phyloP scores from a whole-genome alignment of 2,113 vertebrate species.

The Coptodon bakossiorum region DNA sequence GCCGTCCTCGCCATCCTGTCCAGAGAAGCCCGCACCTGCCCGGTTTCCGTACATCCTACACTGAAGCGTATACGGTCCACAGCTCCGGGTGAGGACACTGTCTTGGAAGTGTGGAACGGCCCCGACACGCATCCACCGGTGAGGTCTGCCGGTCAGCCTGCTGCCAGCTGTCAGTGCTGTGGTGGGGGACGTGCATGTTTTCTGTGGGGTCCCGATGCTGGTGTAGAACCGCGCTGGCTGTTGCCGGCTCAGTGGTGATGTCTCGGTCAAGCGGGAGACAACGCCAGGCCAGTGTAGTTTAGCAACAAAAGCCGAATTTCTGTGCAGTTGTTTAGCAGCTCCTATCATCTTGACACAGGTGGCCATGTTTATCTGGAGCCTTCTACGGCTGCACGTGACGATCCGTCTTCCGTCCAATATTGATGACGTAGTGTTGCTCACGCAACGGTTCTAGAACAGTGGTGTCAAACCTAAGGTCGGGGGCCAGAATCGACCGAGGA shows the following conservation, averaged over 20 bases:
- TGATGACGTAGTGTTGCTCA: slow-evolving; percentile 36
- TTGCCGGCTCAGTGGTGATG: not conserved
- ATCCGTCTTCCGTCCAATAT: slow-evolving; percentile 15
- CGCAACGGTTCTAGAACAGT: not conserved
- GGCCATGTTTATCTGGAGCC: slow-evolving; percentile 67
- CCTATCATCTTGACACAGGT: slow-evolving; percentile 54
- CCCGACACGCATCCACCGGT: slow-evolving; percentile 40
- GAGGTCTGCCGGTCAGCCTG: not conserved
- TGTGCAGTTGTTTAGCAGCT: slow-evolving; percentile 25
- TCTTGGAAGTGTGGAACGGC: not conserved
- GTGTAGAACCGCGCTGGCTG: slow-evolving; percentile 1
- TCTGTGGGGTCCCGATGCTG: not conserved
- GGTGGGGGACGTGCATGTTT: not conserved
- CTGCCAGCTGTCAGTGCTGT: not conserved
- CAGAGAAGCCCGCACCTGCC: slow-evolving; percentile 53
- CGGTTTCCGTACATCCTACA: slow-evolving; percentile 56
- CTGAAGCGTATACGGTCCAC: not conserved
- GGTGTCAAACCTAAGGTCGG: not conserved
- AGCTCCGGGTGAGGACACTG: not conserved
- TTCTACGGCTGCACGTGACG: slow-evolving; percentile 25
- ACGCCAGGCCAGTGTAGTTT: not conserved
- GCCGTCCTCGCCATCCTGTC: slow-evolving; percentile 68
- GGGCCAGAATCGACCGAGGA: not conserved
- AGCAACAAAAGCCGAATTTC: not conserved
- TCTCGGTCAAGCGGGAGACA: not conserved